Base-by-base conservation (phyloP, 2,113 vertebrate species). In the Tonatia bakeri region DNA sequence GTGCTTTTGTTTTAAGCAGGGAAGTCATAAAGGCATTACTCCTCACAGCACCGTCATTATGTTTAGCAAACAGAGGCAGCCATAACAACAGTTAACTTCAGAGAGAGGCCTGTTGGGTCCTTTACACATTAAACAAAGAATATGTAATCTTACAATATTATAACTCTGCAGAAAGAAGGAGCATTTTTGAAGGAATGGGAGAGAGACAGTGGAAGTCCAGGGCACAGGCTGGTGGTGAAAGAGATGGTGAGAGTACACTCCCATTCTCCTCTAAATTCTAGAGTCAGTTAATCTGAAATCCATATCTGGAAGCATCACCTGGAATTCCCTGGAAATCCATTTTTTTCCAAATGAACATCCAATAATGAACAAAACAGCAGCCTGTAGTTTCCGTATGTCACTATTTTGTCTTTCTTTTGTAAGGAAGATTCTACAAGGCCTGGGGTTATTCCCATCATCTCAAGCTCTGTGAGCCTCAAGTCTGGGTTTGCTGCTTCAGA, bases 61-160 rank as follows among this genome's bases (percentile, higher is more conserved):
- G 92, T 98, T 98, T 91, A 96, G 95, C 97, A 98, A 98, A 98
- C 97, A 98, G 92, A 95, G 9, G 95, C 94, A 87, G 90, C 98
- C 93, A 92, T 98, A 98, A 98, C 98, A 97, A 97, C 98, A 97
- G 96, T 86, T 96, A 97, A 0, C 1, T 61, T 90, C 47, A 91
- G 83, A 61, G 28, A 38, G 76, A 88, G 65, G 70, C 73, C 59
- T 69, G 2, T 2, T 38, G 12, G 8, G 24, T 90, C 73, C 36
- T 96, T n/a, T 4, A 70, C 36, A 80, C 15, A 94, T 64, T 82
- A 4, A 56, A 40, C 16, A 56, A 12, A 38, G 26, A 69, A 31
- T 3, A 33, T 0, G 75, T 83, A 75, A 10, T 17, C 20, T 40
- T 24, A 75, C 45, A 3, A 4, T 24, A 31, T 28, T 45, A 12